Evolutionary conservation across 2,113 vertebrate genomes (phyloP).

Genomic region (Siniperca knerii): DNA sequence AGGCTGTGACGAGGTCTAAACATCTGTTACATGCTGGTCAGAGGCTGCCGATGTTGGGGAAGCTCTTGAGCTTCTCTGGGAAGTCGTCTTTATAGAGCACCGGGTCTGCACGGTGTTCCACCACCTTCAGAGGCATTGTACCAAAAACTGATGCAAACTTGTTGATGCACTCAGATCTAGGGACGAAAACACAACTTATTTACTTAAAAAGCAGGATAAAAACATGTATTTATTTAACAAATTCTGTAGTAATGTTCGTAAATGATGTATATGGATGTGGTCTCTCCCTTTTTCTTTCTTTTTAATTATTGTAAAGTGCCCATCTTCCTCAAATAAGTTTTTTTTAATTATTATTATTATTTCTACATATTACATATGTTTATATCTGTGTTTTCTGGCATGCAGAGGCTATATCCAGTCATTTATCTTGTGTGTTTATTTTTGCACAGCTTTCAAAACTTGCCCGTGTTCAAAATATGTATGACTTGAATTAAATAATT

Average conservation of each 20-base stretch:
- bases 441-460: not conserved
- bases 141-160: constrained; percentile 98
- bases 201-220: not conserved
- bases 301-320: not conserved
- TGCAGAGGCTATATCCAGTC: not conserved
- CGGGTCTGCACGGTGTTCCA: constrained; percentile 96
- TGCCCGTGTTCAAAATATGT: not conserved
- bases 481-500: not conserved
- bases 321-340: not conserved
- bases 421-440: not conserved
- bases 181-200: constrained; percentile 7
- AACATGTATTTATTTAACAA: not conserved
- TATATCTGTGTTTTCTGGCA: not conserved
- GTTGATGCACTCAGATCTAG: constrained; percentile 98
- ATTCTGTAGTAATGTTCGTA: not conserved
- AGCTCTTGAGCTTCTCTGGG: constrained; percentile 98
- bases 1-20: not conserved
- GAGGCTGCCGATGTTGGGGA: constrained; percentile 98
- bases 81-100: constrained; percentile 99
- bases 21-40: constrained; percentile 71
- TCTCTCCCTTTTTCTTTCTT: not conserved
- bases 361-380: not conserved
- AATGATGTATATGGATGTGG: not conserved
- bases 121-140: constrained; percentile 98
- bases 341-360: not conserved